These are phyloP conservation scores for Callyntrura sp. DNA, from an alignment of 2,888 invertebrate genomes.

Conservation along the genomic window DNA sequence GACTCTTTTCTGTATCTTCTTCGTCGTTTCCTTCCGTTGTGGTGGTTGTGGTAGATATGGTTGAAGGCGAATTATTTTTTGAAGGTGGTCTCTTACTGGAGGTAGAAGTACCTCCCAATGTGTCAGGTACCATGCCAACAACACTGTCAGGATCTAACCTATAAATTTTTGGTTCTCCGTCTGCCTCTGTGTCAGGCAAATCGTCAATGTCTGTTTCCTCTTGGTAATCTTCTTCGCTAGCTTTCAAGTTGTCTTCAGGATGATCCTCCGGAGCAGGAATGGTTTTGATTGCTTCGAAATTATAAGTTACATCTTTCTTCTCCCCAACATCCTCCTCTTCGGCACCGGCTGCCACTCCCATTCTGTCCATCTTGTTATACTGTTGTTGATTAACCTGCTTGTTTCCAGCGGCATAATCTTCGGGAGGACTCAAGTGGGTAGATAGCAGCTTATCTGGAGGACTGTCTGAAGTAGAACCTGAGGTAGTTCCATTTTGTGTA, in stretches of 20 bases:
- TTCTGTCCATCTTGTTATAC: slow-evolving; percentile 69
- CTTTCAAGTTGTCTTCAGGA: not conserved
- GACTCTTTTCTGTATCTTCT: slow-evolving; percentile 53
- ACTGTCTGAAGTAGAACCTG: too few species aligned
- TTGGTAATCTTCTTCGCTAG: slow-evolving; percentile 71
- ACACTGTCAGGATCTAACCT: slow-evolving; percentile 80
- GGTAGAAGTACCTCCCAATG: slow-evolving; percentile 72
- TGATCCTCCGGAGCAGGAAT: slow-evolving; percentile 61
- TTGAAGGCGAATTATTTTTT: not conserved
- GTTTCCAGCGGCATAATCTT: too few species aligned
- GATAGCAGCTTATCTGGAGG: not conserved
- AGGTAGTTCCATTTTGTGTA: not conserved
- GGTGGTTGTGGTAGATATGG: not conserved
- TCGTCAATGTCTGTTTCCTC: slow-evolving; percentile 76
- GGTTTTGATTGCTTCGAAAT: slow-evolving; percentile 68
- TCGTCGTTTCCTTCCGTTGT: slow-evolving; percentile 10
- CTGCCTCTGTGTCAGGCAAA: slow-evolving; percentile 48
- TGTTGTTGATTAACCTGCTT: too few species aligned
- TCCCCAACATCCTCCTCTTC: slow-evolving; percentile 8
- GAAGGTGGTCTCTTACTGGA: not conserved
- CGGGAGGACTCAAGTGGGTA: slow-evolving; percentile 20
- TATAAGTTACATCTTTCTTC: not conserved
- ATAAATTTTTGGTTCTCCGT: slow-evolving; percentile 79
- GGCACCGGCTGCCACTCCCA: slow-evolving; percentile 51
- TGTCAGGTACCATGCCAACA: slow-evolving; percentile 81